Evolutionary conservation across 2,888 invertebrate genomes (phyloP), one percentile per base, ranked within the genome.

Genomic region (Venustoraphidia nigricollis): DNA sequence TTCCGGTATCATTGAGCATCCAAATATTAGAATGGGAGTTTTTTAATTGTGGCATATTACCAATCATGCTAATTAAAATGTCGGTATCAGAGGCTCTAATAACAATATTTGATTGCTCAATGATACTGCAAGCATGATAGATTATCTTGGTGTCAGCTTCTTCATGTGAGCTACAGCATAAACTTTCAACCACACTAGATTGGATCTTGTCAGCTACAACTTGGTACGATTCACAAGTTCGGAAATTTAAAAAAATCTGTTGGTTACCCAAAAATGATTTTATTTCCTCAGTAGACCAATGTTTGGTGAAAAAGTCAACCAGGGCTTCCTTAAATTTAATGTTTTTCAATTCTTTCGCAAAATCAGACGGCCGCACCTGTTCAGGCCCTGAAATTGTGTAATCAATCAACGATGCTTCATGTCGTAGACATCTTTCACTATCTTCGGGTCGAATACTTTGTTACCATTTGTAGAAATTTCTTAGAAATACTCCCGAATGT

Each of bases 391-490:
- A 36, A 14, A 50, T 50, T 13, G 9, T 44, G 13, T 14, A 49
- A 8, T 49, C 36, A n/a, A 49, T 41, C 6, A 11, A 27, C n/a
- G 9, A n/a, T n/a, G 34, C 2, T 10, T 50, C 48, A 10, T 45
- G 8, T 5, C 45, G 44, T 34, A 36, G 35, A 34, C 13, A 27
- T 37, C 43, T 35, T 36, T 50, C 50, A 36, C 43, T 34, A 45
- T 50, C 44, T 44, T 50, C 17, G 2, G 2, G 6, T n/a, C n/a
- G n/a, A n/a, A 38, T 10, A 17, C 9, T 38, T 13, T 4, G 45
- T 36, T 42, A 53, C 38, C 41, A 51, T 52, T 53, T 51, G 53
- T 10, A 53, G 11, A 10, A 54, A 27, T 51, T 53, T 54, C 17
- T 45, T 45, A 1, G 45, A 45, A 17, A 45, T 45, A 38, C 5